phyloP scores from a whole-genome alignment of 2,888 invertebrate species.

The Sisyra terminalis region DNA sequence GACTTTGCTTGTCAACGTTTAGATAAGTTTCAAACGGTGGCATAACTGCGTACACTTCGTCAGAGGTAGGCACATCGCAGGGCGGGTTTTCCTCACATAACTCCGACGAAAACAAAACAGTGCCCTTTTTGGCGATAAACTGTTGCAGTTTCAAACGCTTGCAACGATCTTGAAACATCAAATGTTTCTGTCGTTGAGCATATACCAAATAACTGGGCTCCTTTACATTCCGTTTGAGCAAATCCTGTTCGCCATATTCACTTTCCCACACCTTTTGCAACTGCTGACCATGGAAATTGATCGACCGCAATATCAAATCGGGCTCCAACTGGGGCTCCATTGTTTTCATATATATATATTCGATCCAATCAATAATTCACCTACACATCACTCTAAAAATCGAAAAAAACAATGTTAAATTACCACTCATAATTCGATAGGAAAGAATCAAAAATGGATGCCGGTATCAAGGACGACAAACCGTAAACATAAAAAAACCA shows the following conservation, averaged over 20 bases:
- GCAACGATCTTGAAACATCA: constrained; percentile 69
- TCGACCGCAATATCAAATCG: constrained; percentile 46
- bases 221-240: constrained; percentile 41
- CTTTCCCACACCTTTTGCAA: constrained; percentile 78
- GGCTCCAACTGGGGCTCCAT: constrained; percentile 25
- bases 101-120: constrained; percentile 49
- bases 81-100: constrained; percentile 31
- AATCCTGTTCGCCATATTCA: constrained; percentile 62
- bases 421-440: neutral
- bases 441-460: too few relatives aligned
- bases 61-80: constrained; percentile 32
- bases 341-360: neutral
- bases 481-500: too few relatives aligned
- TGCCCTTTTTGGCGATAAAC: constrained; percentile 74
- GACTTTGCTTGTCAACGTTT: constrained; percentile 58
- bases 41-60: constrained; percentile 61
- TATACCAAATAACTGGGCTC: constrained; percentile 57
- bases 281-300: constrained; percentile 77
- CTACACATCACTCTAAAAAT: neutral
- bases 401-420: neutral
- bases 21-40: constrained; percentile 79
- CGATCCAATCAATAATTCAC: neutral
- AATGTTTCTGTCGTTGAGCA: constrained; percentile 60
- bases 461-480: too few relatives aligned
- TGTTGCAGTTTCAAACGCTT: constrained; percentile 72